Percentiles rank a stretch among this genome's conserved stretches.
Evolutionary conservation across 92 coral and sea anemone genomes (phyloP).

Genomic region (Phenganax marumi): DNA sequence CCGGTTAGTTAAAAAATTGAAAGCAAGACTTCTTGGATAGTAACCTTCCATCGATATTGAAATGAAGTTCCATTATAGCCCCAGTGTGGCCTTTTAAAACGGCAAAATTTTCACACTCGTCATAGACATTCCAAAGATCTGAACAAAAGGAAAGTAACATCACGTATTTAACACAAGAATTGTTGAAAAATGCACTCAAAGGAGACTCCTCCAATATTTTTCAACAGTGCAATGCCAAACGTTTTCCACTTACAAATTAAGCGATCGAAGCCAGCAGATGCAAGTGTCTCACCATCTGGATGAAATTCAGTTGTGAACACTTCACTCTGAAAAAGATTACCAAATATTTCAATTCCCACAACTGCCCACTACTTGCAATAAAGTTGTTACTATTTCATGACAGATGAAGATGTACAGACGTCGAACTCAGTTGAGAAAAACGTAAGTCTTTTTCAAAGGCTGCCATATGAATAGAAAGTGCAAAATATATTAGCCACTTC

Average conservation of each 20-base stretch:
- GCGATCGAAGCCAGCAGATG: slow-evolving; percentile 96
- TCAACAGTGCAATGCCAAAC: background rate
- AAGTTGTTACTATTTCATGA: background rate
- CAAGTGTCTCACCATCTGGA: slow-evolving; percentile 90
- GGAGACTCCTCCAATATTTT: background rate
- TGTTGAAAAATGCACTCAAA: background rate
- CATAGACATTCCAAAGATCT: slow-evolving; percentile 99
- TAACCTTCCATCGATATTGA: slow-evolving; percentile 90
- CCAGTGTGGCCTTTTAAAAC: slow-evolving; percentile 93
- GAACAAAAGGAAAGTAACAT: slow-evolving; percentile 6
- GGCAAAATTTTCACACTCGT: slow-evolving; percentile 99
- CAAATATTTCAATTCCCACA: background rate
- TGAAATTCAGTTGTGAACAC: slow-evolving; percentile 83
- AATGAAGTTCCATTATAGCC: slow-evolving; percentile 90
- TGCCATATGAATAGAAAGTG: no score
- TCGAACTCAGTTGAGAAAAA: no score
- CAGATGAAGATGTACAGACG: no score
- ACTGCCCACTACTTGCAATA: background rate
- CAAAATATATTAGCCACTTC: no score
- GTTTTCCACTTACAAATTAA: slow-evolving; percentile 75
- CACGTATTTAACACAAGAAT: background rate
- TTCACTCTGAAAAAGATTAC: slow-evolving; percentile 65
- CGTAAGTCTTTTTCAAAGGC: no score
- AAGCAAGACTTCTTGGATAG: background rate
- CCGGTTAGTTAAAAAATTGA: no score